Conservation (phyloP, 2,888 invertebrate genomes). For the Erannis defoliaria region DNA sequence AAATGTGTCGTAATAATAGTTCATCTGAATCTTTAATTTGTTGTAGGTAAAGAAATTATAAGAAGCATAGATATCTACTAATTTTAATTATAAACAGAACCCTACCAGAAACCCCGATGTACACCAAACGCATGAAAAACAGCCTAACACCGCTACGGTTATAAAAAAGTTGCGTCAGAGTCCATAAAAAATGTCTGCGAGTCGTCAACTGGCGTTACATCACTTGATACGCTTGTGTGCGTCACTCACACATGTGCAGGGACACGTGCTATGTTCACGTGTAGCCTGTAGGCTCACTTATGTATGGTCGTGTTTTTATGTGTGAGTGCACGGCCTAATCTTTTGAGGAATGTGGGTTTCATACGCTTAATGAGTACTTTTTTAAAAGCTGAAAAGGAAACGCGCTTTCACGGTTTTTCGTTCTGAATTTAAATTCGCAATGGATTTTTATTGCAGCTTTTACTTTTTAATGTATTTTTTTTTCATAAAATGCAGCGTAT, state of each 20-base stretch:
- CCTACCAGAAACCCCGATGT: constrained; percentile 40
- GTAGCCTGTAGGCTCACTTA: constrained; percentile 15
- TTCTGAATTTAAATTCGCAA: constrained; percentile 41
- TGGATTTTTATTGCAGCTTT: constrained; percentile 37
- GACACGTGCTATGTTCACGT: constrained; percentile 52
- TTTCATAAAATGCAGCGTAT: not conserved
- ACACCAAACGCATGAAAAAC: constrained; percentile 49
- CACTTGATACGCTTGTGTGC: constrained; percentile 63
- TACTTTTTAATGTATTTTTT: constrained; percentile 15
- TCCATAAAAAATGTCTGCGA: constrained; percentile 85
- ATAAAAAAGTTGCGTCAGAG: constrained; percentile 85
- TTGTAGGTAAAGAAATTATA: too few species aligned
- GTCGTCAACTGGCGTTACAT: constrained; percentile 83
- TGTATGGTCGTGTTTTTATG: constrained; percentile 4
- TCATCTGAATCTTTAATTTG: too few species aligned
- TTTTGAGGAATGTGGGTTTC: constrained; percentile 83
- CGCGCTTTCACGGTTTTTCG: constrained; percentile 61
- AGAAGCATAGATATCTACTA: too few species aligned
- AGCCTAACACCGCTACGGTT: constrained; percentile 69
- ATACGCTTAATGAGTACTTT: constrained; percentile 80
- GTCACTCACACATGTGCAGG: constrained; percentile 47
- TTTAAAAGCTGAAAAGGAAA: constrained; percentile 80
- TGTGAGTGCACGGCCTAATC: constrained; percentile 75
- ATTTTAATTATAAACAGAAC: constrained; percentile 25
- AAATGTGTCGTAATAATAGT: too few species aligned